Base-by-base conservation (phyloP, 2,888 invertebrate species). In the Mimumesa dahlbomi region DNA sequence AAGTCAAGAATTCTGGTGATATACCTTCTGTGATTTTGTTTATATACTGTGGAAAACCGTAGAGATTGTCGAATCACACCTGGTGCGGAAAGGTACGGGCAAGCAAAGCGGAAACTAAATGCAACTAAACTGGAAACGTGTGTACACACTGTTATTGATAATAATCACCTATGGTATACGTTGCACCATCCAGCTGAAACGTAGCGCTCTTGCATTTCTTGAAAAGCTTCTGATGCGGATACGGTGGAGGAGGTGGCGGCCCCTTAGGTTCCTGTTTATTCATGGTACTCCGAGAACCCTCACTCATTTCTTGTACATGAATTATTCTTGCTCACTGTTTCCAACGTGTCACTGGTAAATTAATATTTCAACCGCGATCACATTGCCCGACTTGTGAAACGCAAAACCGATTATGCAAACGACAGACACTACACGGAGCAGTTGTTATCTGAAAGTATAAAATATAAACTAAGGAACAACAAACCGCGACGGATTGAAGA, bases 151-250 rank as follows among this genome's bases (percentile, higher is more conserved):
- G 7, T 3, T 16, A 19, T 42, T 19, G 5, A 18, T 16, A 36
- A 70, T 43, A 90, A 92, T 92, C 91, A 96, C 96, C 95, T 91
- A 96, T 96, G 75, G 95, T 95, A 86, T 96, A 96, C 75, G 95
- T 95, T 78, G 95, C 95, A 87, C 95, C 96, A 90, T 96, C 96
- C 89, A 96, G 93, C 84, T 95, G 95, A 89, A 96, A 95, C 70
- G 95, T 96, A 54, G 96, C 95, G 89, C 95, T 95, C 91, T 95
- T 95, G 91, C 95, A 95, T 90, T 95, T 95, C 91, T 94, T 94
- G 90, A 94, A 93, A 71, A 94, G 89, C 85, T 93, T 93, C 59
- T 85, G 87, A 59, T 86, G 82, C 0, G 83, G 82, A 53, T 67
- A 79, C 18, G 78, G 75, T 0, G 80, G 81, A 16, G 73, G 75